Base-by-base conservation (phyloP, 2,797 vertebrate species). In the Myotis daubentonii region DNA sequence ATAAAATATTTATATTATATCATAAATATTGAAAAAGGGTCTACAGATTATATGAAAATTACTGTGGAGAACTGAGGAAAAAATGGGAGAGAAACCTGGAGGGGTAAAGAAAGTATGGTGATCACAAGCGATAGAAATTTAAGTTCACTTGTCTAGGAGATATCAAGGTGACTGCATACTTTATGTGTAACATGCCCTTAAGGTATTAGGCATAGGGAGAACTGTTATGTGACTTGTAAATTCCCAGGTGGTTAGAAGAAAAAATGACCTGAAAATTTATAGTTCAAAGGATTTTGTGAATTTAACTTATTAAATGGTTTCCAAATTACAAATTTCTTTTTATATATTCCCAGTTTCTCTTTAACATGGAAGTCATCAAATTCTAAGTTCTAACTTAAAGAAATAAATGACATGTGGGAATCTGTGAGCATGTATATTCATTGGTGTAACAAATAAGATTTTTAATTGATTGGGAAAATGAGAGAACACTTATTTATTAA, bases 311-410 rank as follows among this genome's bases (percentile, higher is more conserved):
- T 79, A 78, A 88, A 75, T 80, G 12, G 5, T 76, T 82, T 57
- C 9, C 70, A 94, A 88, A 28, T 38, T 74, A 55, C 22, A 85
- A 81, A 70, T 68, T 65, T 68, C n/a, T 71, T 86, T 55, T 74
- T 60, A 0, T 78, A 36, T 65, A 65, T 71, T 28, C 8, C 51
- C 4, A 41, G 15, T 88, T 92, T 85, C 38, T 87, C n/a, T 79
- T 86, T 38, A 93, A 83, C 12, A 53, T 2, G 55, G 19, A 53
- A 57, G 25, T 75, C 28, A 22, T 90, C 87, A 86, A 75, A 51
- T 47, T 75, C 65, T 89, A 70, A 89, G 22, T 28, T 90, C 2
- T 84, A 66, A 91, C 65, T 89, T 71, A 65, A 91, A 92, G 33
- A 75, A 78, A 15, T 78, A 92, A 75, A 19, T 76, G 66, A 30